Evolutionary conservation across 1,140 invertebrate genomes (phyloP).

Genomic region (Ceratosolen fusciceps): DNA sequence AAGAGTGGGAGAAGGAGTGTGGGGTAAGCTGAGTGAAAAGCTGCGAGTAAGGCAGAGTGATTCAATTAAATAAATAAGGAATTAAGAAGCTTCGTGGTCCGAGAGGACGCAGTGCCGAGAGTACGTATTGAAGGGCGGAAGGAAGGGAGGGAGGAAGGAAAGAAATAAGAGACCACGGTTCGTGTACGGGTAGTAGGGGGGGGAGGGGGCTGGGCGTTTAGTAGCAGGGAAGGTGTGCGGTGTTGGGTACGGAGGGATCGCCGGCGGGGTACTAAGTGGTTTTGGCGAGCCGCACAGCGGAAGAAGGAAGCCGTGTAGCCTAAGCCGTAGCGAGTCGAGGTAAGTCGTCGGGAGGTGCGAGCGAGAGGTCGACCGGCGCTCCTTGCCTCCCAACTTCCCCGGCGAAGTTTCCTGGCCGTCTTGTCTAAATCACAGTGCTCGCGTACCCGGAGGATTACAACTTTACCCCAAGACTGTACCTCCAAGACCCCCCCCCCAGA

Average conservation of each 20-base stretch:
- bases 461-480: conserved; percentile 54
- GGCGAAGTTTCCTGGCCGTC: conserved; percentile 58
- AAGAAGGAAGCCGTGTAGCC: conserved; percentile 52
- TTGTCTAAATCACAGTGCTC: conserved; percentile 62
- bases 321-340: conserved; percentile 56
- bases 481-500: conserved; percentile 41
- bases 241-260: background rate
- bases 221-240: background rate
- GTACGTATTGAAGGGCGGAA: background rate
- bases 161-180: background rate
- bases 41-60: background rate
- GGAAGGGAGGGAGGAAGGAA: background rate
- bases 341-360: conserved; percentile 53
- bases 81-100: conserved; percentile 11
- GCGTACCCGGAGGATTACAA: conserved; percentile 62
- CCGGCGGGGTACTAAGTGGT: conserved; percentile 1
- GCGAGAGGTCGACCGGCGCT: conserved; percentile 8
- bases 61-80: background rate
- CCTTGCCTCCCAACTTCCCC: conserved; percentile 54
- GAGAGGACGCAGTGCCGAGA: background rate
- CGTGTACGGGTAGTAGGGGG: conserved; percentile 12
- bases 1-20: background rate
- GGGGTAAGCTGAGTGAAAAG: background rate
- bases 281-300: conserved; percentile 18
- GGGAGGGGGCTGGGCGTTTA: too few species aligned